Base-by-base conservation (phyloP, 1,140 invertebrate genomes). In the Diorhabda carinulata region DNA sequence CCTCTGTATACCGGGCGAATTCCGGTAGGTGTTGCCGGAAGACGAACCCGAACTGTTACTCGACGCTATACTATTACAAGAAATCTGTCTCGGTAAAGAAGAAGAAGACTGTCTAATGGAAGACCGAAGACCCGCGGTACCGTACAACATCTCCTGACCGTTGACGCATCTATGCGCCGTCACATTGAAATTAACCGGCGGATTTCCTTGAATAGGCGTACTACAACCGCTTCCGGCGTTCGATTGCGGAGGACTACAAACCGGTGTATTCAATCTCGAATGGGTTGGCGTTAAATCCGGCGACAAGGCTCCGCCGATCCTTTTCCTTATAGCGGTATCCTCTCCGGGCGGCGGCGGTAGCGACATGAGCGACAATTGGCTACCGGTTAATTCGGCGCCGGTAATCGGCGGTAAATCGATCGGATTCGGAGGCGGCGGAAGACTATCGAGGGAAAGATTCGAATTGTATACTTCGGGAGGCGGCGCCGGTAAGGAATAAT, bases 401-500 rank as follows among this genome's bases (percentile, higher is more conserved):
- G 85, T 84, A 66, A 86, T 84, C 5, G 82, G 76, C 25, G 86
- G 84, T 5, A 88, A 74, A 60, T 90, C 89, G 5, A 85, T 83
- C 0, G 89, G 89, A 3, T 90, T 90, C 2, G 91, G 92, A 2
- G 92, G 91, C 8, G 91, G 90, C 2, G 91, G 91, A 62, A 92
- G 76, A 6, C 89, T 90, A 64, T 92, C 89, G 56, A 92, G 78
- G 10, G 90, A 91, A 2, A 91, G 81, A n/a, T 88, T 92, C 0
- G 89, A 91, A 47, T 88, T 86, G 78, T 90, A 91, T 84, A 92
- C 87, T 68, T 82, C 83, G 0, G 88, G 87, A 0, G 88, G 88
- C 10, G 86, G 88, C 1, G 88, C 88, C 1, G 86, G 84, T 3
- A 88, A 82, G 2, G 83, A 81, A 66, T 78, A 78, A 10, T 72